Percentiles rank a stretch among this genome's conserved stretches.
phyloP scores from a whole-genome alignment of 35 echinoderm and acorn worm genomes.

The Nesometra sesokonis region DNA sequence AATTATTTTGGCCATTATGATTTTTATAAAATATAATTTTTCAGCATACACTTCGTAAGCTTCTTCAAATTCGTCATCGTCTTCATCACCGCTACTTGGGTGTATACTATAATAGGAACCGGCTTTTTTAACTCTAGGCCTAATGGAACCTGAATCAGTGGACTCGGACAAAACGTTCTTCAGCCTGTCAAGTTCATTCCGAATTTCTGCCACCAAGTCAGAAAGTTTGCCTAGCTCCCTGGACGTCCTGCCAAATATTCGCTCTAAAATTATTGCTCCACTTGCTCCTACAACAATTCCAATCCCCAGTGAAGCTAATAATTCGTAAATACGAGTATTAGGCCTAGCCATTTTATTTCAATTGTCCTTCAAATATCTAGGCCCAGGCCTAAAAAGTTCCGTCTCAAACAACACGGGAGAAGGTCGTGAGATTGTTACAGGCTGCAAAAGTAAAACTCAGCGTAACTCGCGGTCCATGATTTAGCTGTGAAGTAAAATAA shows the following conservation, averaged over 20 bases:
- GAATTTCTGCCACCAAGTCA: background rate
- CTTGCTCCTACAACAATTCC: slow-evolving; percentile 51
- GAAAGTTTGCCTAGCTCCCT: background rate
- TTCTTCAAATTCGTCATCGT: slow-evolving; percentile 46
- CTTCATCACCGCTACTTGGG: slow-evolving; percentile 37
- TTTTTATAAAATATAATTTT: too few relatives aligned
- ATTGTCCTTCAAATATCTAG: too few relatives aligned
- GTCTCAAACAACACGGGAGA: too few relatives aligned
- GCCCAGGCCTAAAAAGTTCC: too few relatives aligned
- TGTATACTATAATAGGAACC: slow-evolving; percentile 27
- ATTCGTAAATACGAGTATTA: background rate
- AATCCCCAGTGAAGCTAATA: slow-evolving; percentile 37
- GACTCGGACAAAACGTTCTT: background rate
- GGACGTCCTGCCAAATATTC: background rate
- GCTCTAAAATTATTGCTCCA: slow-evolving; percentile 18
- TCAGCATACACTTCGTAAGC: slow-evolving; percentile 19
- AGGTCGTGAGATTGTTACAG: too few relatives aligned
- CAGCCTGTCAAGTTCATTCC: background rate
- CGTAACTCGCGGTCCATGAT: too few relatives aligned
- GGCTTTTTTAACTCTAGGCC: background rate
- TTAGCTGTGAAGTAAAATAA: too few relatives aligned
- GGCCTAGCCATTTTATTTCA: background rate
- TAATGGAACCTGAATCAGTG: background rate
- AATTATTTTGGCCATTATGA: too few relatives aligned
- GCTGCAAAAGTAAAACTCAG: too few relatives aligned